Evolutionary conservation across 2,113 vertebrate species (phyloP).

Genomic region (Pollimyrus isidori): DNA sequence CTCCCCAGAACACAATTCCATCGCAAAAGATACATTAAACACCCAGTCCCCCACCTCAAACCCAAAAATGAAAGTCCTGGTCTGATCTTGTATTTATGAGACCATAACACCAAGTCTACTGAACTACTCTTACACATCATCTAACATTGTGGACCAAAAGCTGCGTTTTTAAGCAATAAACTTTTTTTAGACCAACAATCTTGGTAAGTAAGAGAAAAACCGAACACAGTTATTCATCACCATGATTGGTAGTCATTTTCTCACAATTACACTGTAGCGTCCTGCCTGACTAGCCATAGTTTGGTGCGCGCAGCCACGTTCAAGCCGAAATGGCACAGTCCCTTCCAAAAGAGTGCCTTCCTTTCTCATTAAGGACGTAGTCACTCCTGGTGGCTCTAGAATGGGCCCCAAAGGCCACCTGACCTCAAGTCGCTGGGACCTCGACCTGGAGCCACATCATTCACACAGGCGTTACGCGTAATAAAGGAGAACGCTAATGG

Average conservation of each 20-base stretch:
- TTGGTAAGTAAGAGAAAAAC: neutral
- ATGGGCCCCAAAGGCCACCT: neutral
- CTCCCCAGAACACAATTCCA: neutral
- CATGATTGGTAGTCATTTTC: neutral
- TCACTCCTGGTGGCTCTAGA: neutral
- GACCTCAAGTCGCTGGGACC: neutral
- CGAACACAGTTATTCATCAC: neutral
- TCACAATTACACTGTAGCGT: neutral
- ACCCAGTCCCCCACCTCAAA: neutral
- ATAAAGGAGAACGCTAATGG: neutral
- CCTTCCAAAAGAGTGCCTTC: neutral
- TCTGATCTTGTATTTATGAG: neutral
- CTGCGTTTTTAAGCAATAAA: neutral
- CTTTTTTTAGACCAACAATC: neutral
- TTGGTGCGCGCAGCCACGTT: neutral
- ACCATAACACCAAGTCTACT: neutral
- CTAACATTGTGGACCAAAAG: neutral
- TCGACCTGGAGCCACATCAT: neutral
- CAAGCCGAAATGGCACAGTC: neutral
- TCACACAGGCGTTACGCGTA: neutral
- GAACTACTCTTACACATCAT: neutral
- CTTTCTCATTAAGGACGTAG: neutral
- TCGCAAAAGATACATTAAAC: neutral
- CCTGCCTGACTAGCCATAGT: neutral
- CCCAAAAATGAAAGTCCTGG: neutral